A percentile compares a stretch with the other conserved stretches of the same genome.
Evolutionary conservation across 2,888 invertebrate species (phyloP).

Genomic region (Serrognathus titanus): DNA sequence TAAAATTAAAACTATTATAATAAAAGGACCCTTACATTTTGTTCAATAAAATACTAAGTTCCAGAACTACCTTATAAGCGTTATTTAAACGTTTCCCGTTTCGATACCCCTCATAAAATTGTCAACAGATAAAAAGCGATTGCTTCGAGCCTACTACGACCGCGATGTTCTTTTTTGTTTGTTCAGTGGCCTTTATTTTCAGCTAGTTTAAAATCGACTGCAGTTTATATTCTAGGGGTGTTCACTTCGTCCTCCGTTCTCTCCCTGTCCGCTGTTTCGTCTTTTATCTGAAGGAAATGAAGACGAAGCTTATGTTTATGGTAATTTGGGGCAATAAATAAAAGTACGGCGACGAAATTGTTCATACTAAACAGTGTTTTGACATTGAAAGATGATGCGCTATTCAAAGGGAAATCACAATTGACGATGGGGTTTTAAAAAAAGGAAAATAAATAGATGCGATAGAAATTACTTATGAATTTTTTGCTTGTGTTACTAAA

Average conservation of each 20-base stretch:
- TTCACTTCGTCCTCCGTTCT: constrained; percentile 3
- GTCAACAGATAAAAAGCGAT: constrained; percentile 24
- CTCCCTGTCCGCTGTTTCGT: neutral
- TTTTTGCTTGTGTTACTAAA: no score
- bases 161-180: constrained; percentile 11
- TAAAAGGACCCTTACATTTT: no score
- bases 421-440: no score
- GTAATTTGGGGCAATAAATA: constrained; percentile 4
- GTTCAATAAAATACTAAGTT: no score
- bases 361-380: neutral
- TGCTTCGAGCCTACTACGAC: constrained; percentile 8
- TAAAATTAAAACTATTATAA: no score
- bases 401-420: no score
- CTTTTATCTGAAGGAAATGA: constrained; percentile 6
- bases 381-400: no score
- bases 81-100: constrained; percentile 9
- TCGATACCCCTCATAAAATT: constrained; percentile 22
- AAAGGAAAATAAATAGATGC: no score
- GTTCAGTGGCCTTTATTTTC: constrained; percentile 12
- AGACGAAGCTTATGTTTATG: constrained; percentile 11
- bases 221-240: constrained; percentile 13
- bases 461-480: no score
- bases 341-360: neutral
- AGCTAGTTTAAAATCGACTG: constrained; percentile 7
- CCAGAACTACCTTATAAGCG: neutral